These are phyloP conservation scores for Penaeus indicus DNA, from an alignment of 1,140 invertebrate species.

Conservation along the genomic window DNA sequence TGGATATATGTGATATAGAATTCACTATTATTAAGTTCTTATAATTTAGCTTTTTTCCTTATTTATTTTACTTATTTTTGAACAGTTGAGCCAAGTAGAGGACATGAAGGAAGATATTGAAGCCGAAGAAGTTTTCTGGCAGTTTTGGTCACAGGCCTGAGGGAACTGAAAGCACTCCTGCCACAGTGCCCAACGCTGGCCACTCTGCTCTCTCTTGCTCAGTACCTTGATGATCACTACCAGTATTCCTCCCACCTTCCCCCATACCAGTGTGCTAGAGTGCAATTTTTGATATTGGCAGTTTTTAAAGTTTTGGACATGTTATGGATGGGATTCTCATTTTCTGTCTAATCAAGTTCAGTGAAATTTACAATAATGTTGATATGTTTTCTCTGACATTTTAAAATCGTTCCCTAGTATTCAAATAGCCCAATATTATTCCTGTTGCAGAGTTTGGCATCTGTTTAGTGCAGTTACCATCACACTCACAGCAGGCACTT, in stretches of 20 bases:
- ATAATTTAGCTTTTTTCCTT: too few relatives aligned
- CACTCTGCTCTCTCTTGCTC: conserved; percentile 30
- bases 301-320: conserved; percentile 11
- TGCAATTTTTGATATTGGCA: neutral
- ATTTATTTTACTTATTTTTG: neutral
- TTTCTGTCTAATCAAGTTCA: neutral
- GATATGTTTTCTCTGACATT: too few relatives aligned
- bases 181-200: conserved; percentile 42
- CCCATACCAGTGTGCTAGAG: conserved; percentile 11
- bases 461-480: conserved; percentile 31
- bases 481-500: conserved; percentile 8
- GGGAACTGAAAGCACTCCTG: conserved; percentile 26
- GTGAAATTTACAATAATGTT: neutral
- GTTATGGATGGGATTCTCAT: neutral
- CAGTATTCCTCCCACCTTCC: conserved; percentile 17
- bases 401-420: neutral
- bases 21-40: neutral
- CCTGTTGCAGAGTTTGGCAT: conserved; percentile 38
- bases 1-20: neutral
- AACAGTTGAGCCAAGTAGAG: neutral
- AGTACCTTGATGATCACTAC: conserved; percentile 35
- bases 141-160: conserved; percentile 21
- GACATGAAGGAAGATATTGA: conserved; percentile 12
- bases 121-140: conserved; percentile 2
- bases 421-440: neutral